Evolutionary conservation across 2,888 invertebrate species (phyloP), one percentile per base, ranked within the genome.

Genomic region (Crepidodera aurea): DNA sequence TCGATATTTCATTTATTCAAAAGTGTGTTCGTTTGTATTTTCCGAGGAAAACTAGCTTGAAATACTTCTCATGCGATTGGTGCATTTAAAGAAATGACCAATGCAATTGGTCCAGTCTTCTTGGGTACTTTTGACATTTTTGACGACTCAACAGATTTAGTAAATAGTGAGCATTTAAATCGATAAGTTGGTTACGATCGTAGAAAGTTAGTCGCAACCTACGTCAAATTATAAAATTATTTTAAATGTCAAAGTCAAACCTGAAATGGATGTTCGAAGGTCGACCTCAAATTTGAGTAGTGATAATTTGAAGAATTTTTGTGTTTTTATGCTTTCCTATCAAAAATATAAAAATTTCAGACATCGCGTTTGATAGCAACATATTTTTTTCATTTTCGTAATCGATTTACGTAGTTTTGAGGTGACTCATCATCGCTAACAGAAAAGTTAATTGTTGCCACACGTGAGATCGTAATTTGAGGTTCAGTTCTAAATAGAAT

Each of bases 391-490:
- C n/a, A 12, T 32, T 10, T 59, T 37, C 53, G 13, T 66, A 60
- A 61, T 64, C 50, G 58, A 50, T 62, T 54, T 58, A 54, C 10
- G 42, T 48, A 53, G 46, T 37, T 46, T 54, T 40, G 50, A 62
- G 44, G 62, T 62, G 60, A 60, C 15, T 62, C 68, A 58, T 40
- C 51, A 27, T 34, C 54, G 29, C 34, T 56, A 54, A 37, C 56
- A 60, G 59, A 57, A 63, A 60, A 48, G 15, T 48, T 48, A 16
- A 15, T 51, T 54, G 32, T 70, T 66, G 70, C 71, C 72, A 77
- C 78, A 78, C 78, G 77, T 77, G 78, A 77, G 74, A 27, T 51
- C 22, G 56, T 51, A 60, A 64, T 73, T 73, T 62, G 64, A 69
- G 67, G 69, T 75, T 71, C 69, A 72, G 70, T 70, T 73, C 67